Conservation (phyloP, 2,888 invertebrate genomes). For the Leptinotarsa peninsularis region DNA sequence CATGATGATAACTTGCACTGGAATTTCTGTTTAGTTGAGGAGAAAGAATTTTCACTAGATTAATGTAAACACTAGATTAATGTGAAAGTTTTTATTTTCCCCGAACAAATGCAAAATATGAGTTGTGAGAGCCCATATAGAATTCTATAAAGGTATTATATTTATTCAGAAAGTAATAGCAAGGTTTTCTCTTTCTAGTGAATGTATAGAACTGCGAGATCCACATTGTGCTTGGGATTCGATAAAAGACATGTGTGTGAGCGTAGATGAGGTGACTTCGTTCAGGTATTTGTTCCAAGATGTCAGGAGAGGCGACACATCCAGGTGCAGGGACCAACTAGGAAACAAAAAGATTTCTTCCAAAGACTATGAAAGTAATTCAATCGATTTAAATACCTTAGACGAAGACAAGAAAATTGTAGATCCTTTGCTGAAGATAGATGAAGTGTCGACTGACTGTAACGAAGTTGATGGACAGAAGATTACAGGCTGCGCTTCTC, state of each 20-base stretch:
- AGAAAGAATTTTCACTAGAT: too few relatives aligned
- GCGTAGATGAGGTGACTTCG: constrained; percentile 66
- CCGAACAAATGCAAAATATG: too few relatives aligned
- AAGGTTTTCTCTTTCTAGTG: constrained; percentile 69
- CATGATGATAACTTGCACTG: too few relatives aligned
- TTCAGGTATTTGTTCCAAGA: constrained; percentile 74
- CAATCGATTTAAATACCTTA: constrained; percentile 48
- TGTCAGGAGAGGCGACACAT: constrained; percentile 76
- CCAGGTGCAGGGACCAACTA: constrained; percentile 64
- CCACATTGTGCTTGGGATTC: constrained; percentile 98
- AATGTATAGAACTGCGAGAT: constrained; percentile 93
- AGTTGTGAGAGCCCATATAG: too few relatives aligned
- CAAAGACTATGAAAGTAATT: constrained; percentile 59
- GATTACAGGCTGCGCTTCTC: constrained; percentile 60
- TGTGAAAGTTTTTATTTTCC: too few relatives aligned
- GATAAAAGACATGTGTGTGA: constrained; percentile 69
- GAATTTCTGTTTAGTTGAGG: too few relatives aligned
- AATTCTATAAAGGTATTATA: too few relatives aligned
- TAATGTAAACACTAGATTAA: too few relatives aligned
- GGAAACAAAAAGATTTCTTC: constrained; percentile 50
- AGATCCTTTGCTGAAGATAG: constrained; percentile 54
- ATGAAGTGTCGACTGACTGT: constrained; percentile 59
- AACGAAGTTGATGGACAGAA: constrained; percentile 55
- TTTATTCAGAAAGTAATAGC: constrained; percentile 14
- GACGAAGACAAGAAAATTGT: constrained; percentile 44